Base-by-base conservation (phyloP, 2,888 invertebrate genomes). In the Limenitis camilla region DNA sequence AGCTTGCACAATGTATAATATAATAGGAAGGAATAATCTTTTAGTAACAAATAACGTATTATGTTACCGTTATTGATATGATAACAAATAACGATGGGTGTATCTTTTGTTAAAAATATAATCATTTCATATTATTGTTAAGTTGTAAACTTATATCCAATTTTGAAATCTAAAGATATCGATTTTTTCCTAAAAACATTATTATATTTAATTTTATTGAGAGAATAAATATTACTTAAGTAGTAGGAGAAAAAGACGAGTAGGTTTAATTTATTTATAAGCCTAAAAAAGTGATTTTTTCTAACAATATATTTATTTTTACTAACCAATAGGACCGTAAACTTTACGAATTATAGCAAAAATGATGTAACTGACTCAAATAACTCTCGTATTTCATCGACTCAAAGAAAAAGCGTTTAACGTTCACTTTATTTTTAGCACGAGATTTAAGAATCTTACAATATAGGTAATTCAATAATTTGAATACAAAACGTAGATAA, bases 401-500 rank as follows among this genome's bases (percentile, higher is more conserved):
- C 19, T 33, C n/a, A 6, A 51, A 28, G 10, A 51, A 51, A 45
- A 10, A 27, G 5, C 39, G 32, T 31, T 28, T n/a, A 38, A 27
- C 31, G 29, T 42, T 6, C 8, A 30, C 6, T 8, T 46, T 40
- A 10, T 40, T 46, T 56, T 49, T 52, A 39, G 36, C 55, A 44
- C 44, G 35, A 6, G 38, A 38, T 6, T 29, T 35, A 49, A 45
- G 38, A 52, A 59, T 56, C 56, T 61, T 56, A 61, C 55, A 61
- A 60, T 63, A 46, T 63, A 46, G 42, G 60, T n/a, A n/a, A n/a
- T n/a, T 52, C 52, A 58, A 61, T 65, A 69, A 79, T 79, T 77
- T 77, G 72, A 78, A 81, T 76, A 77, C 76, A 77, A 80, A 42
- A 79, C 72, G 75, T 72, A 67, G 61, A 65, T 59, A 63, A 59